A percentile compares a stretch with the other conserved stretches of the same genome.
phyloP scores from a whole-genome alignment of 2,113 vertebrate genomes.

The Anser cygnoides region DNA sequence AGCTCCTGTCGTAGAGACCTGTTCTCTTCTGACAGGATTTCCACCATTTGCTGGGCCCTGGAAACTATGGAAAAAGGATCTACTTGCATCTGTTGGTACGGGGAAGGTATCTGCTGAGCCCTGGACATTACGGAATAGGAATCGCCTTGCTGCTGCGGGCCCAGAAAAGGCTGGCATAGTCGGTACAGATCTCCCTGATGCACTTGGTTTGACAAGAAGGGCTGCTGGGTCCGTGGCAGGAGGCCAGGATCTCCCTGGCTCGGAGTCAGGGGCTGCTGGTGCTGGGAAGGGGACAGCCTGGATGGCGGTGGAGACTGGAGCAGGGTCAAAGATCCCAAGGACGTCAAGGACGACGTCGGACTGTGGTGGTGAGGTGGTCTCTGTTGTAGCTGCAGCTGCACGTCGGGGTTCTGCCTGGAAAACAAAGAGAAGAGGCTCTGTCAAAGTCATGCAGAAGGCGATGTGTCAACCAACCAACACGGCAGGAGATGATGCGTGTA shows the following conservation, averaged over 20 bases:
- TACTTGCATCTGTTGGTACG: constrained; percentile 84
- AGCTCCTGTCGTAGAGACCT: constrained; percentile 90
- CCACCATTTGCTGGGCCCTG: constrained; percentile 95
- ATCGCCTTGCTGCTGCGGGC: constrained; percentile 77
- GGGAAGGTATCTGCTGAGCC: constrained; percentile 84
- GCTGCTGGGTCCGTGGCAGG: constrained; percentile 76
- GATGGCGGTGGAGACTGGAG: constrained; percentile 89
- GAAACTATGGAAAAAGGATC: constrained; percentile 90
- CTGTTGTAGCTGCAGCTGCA: constrained; percentile 80
- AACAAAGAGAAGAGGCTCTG: constrained; percentile 39
- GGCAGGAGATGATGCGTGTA: neutral
- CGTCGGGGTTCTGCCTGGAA: constrained; percentile 89
- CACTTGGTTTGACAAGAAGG: constrained; percentile 76
- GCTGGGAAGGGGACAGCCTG: constrained; percentile 82
- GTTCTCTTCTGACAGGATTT: constrained; percentile 93
- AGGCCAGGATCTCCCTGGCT: constrained; percentile 76
- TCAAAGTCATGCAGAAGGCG: neutral
- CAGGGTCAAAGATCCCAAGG: constrained; percentile 89
- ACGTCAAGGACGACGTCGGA: constrained; percentile 93
- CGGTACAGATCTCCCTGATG: constrained; percentile 81
- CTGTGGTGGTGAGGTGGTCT: constrained; percentile 90
- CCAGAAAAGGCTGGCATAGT: constrained; percentile 65
- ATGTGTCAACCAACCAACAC: neutral
- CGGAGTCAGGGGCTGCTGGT: constrained; percentile 75
- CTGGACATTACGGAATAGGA: constrained; percentile 85